Base-by-base conservation (phyloP, 2,113 vertebrate genomes). In the Oryctolagus cuniculus region DNA sequence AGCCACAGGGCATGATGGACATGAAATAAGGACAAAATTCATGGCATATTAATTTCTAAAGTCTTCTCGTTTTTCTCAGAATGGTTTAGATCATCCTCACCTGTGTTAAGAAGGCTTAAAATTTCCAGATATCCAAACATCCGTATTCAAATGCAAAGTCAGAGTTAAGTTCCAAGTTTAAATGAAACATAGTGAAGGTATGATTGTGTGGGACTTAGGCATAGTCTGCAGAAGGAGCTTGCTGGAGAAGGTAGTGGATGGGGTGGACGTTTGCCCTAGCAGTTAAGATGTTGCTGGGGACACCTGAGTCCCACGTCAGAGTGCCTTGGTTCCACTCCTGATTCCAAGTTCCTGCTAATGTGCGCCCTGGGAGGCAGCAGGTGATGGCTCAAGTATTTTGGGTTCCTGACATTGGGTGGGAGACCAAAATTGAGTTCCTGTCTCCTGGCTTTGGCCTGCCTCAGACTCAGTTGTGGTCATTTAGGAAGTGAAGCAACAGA, bases 21-120 rank as follows among this genome's bases (percentile, higher is more conserved):
- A 64, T 72, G 53, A 89, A 77, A 90, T 83, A 83, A 78, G 87
- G 53, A 29, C n/a, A 87, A 53, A 73, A 9, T 75, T 80, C 61
- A 44, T 38, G 34, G 17, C n/a, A 53, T n/a, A 38, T 64, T 88
- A 58, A 79, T 86, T 88, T 91, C 82, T 84, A 34, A 63, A 85
- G 27, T 74, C 38, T 84, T 70, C 38, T 72, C 29, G 27, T 88
- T 88, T 44, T 83, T 95, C 31, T 95, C 44, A 84, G 69, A 83
- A 53, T 63, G 34, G 38, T 61, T 84, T 79, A 91, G 49, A 44
- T 66, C 25, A 49, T 75, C 34, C 21, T 91, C 66, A 51, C 19
- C 36, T 29, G 55, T 64, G 53, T 75, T 75, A 91, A 53, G 53
- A 89, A 89, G 31, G 12, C 44, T 92, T 80, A 81, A 24, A 70